Evolutionary conservation across 2,888 invertebrate species (phyloP), one percentile per base, ranked within the genome.

Genomic region (Bugula neritina): DNA sequence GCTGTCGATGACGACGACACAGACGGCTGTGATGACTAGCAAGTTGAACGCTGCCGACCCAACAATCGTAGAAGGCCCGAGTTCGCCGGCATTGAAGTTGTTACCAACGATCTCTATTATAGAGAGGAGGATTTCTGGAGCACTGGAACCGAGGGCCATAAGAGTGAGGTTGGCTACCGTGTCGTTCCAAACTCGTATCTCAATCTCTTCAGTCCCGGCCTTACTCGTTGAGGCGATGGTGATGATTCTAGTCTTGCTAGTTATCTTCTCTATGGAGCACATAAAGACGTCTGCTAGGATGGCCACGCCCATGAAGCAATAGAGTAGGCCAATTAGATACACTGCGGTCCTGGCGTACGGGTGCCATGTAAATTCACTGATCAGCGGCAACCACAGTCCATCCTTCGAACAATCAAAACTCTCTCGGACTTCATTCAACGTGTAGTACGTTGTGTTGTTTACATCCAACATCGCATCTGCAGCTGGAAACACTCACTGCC

Each of bases 251-350:
- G 85, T 87, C 76, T 84, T 85, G 75, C 86, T 86, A 27, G 87
- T 88, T 76, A 88, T 88, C 75, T 85, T 86, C 78, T 88, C 87
- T 72, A 88, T 88, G 72, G 87, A 80, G 73, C 86, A 86, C 88
- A 88, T 88, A 79, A 88, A 88, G 72, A 87, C 83, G 77, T 88
- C 87, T n/a, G 88, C 87, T 27, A 87, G 85, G 75, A 88, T 87
- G 72, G 88, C 86, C 10, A 88, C 85, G 10, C 87, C 88, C 76
- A 88, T 80, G 79, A 88, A 88, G 77, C 86, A 86, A 81, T 87
- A 88, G 21, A 88, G 77, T 1, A 88, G 81, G 3, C 84, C 87
- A 21, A 84, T 57, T 10, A 87, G 77, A 79, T 88, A 88, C 25
- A 87, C 77, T 54, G 81, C 72, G 1, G 83, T 85, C 27, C 87